Base-by-base conservation (phyloP, 2,113 vertebrate species). In the Bubo blakistoni region DNA sequence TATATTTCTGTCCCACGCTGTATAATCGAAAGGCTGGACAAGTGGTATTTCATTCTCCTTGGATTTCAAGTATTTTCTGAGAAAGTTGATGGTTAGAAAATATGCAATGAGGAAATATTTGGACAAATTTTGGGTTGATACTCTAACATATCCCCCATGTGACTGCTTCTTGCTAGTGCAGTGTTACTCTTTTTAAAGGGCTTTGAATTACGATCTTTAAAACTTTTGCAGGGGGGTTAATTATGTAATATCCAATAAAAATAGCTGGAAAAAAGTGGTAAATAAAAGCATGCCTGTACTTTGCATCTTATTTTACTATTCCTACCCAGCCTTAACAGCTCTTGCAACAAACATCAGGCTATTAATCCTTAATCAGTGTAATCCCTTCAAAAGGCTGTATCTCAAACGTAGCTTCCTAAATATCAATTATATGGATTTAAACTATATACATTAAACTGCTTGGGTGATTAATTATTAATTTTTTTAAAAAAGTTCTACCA, bases 371-470 rank as follows among this genome's bases (percentile, higher is more conserved):
- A 91, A 97, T 95, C 93, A 95, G 93, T 95, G 88, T 97, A 97
- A 97, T 98, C 93, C 96, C 76, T 96, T 98, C 97, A 98, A 98
- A 96, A 96, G 95, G 88, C 88, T 96, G 46, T 86, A 90, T 97
- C 93, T 97, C 85, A 94, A 80, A 94, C 77, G 67, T 80, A 92
- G 62, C 97, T 97, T 97, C 81, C 88, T 97, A 98, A 97, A 94
- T 97, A 97, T 97, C 94, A 98, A 96, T 98, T 98, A 97, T 90
- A 96, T 88, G 96, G 96, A 96, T 96, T 98, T 98, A 96, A 95
- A 92, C 73, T 88, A 97, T 98, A 97, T 96, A 86, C 49, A 38
- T 96, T 85, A 96, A 97, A 95, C 81, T 86, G 62, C 59, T 69
- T 25, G 38, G 49, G 18, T 77, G 54, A 95, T 93, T 95, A 92